A percentile compares a stretch with the other conserved stretches of the same genome.
Evolutionary conservation across 1,140 invertebrate genomes (phyloP).

Genomic region (Sycophila sp.): DNA sequence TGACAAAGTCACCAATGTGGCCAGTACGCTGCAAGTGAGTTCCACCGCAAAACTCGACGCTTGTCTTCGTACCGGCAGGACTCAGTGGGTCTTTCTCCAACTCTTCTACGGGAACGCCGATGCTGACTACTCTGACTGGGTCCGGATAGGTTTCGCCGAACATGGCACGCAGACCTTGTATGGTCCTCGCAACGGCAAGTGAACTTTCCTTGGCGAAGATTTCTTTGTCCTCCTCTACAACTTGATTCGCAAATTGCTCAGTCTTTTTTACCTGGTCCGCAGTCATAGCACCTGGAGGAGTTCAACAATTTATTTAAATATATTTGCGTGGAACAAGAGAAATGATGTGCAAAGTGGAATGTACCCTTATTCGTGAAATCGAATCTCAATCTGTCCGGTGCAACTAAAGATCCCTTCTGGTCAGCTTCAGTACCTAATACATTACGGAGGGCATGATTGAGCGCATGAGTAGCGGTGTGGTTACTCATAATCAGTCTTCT

Average conservation of each 20-base stretch:
- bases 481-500: slow-evolving; percentile 96
- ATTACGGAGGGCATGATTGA: slow-evolving; percentile 93
- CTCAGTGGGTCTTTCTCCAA: slow-evolving; percentile 87
- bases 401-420: slow-evolving; percentile 98
- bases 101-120: slow-evolving; percentile 92
- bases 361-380: slow-evolving; percentile 94
- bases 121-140: slow-evolving; percentile 95
- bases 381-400: slow-evolving; percentile 94
- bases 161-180: slow-evolving; percentile 95
- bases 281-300: slow-evolving; percentile 85
- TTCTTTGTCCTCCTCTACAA: slow-evolving; percentile 82
- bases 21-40: slow-evolving; percentile 92
- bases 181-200: slow-evolving; percentile 86
- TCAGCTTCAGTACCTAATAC: slow-evolving; percentile 92
- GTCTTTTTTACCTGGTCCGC: slow-evolving; percentile 85
- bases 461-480: slow-evolving; percentile 97
- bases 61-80: slow-evolving; percentile 81
- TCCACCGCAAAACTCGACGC: slow-evolving; percentile 99
- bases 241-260: slow-evolving; percentile 81
- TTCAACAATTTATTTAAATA: slow-evolving; percentile 23
- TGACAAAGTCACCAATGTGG: slow-evolving; percentile 95
- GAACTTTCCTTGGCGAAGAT: slow-evolving; percentile 93
- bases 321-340: no score
- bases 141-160: slow-evolving; percentile 99
- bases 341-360: background rate